These are phyloP conservation scores for Andrena haemorrhoa DNA, from an alignment of 2,888 invertebrate species.

Conservation along the genomic window DNA sequence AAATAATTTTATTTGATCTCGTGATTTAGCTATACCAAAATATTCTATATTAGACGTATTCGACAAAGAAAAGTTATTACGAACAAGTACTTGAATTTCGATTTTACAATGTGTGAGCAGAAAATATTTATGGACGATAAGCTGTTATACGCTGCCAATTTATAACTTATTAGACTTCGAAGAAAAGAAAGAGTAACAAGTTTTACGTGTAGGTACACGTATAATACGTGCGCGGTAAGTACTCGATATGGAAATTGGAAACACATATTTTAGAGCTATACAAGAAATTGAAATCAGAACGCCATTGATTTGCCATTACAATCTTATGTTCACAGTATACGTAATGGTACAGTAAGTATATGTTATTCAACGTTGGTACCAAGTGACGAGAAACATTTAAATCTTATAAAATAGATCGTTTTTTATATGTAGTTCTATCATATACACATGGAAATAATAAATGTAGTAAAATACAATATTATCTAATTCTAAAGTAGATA, in stretches of 20 bases:
- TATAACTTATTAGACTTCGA: slow-evolving; percentile 4
- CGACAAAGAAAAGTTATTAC: background rate
- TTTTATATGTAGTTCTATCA: slow-evolving; percentile 12
- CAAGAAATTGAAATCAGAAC: slow-evolving; percentile 34
- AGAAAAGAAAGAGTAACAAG: background rate
- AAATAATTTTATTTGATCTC: slow-evolving; percentile 18
- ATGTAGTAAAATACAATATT: slow-evolving; percentile 21
- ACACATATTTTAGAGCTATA: slow-evolving; percentile 35
- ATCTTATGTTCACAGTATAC: slow-evolving; percentile 23
- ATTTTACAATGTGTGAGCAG: background rate
- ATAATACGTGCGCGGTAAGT: too few relatives aligned
- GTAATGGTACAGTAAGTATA: slow-evolving; percentile 4
- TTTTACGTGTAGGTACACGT: slow-evolving; percentile 30
- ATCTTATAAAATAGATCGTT: slow-evolving; percentile 35
- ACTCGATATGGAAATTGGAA: slow-evolving; percentile 35
- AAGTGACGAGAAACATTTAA: slow-evolving; percentile 7
- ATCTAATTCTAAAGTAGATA: slow-evolving; percentile 17
- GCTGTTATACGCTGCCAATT: background rate
- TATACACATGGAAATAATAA: slow-evolving; percentile 2
- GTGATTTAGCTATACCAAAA: background rate
- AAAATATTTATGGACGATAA: background rate
- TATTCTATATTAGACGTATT: background rate
- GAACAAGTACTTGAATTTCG: background rate
- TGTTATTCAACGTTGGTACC: slow-evolving; percentile 13
- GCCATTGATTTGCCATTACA: slow-evolving; percentile 13